Conservation (phyloP, 2,888 invertebrate genomes). For the Calliphora vomitoria region DNA sequence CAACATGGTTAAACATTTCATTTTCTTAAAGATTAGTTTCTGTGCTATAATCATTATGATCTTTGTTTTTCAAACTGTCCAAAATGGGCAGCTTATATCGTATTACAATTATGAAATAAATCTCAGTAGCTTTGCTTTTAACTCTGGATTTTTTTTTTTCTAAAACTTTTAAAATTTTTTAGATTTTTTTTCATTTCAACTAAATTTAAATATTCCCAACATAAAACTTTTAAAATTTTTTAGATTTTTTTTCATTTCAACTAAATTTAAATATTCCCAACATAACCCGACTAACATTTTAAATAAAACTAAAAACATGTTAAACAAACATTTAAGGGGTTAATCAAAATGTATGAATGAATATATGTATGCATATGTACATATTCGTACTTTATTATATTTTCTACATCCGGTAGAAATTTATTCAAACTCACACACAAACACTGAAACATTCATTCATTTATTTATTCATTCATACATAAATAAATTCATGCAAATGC, state of each 20-base stretch:
- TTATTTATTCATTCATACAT: constrained; percentile 18
- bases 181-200: background rate
- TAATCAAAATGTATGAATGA: background rate
- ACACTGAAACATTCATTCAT: constrained; percentile 18
- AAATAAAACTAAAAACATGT: background rate
- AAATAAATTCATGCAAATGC: constrained; percentile 62
- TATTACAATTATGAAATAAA: no score
- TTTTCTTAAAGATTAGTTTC: no score
- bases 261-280: background rate
- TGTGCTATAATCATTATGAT: no score
- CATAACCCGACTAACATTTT: background rate
- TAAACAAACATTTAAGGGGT: constrained; percentile 12
- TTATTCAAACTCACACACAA: constrained; percentile 25
- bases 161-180: background rate
- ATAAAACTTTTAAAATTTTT: background rate
- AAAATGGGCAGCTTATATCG: no score
- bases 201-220: background rate
- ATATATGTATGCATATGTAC: background rate
- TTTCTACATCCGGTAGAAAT: constrained; percentile 46
- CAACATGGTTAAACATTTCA: no score
- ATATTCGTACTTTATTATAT: constrained; percentile 16
- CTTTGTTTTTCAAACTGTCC: no score
- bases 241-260: background rate
- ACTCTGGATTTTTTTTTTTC: no score
- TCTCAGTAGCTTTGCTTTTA: no score